phyloP scores from a whole-genome alignment of 2,888 invertebrate genomes.

The Apamea sordens region DNA sequence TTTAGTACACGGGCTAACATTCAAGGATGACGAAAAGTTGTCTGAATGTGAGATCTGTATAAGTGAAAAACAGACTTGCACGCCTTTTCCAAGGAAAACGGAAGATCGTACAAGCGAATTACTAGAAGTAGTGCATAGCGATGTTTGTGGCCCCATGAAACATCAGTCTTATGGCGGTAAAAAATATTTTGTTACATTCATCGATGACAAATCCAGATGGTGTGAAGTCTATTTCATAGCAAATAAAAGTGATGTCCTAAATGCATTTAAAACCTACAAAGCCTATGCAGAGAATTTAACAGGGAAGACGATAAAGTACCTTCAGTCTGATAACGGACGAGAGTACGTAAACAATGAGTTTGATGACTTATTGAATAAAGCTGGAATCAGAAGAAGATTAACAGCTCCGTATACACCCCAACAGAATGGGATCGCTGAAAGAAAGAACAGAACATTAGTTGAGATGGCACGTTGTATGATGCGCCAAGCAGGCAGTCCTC shows the following conservation, averaged over 20 bases:
- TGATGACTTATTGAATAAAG: constrained; percentile 20
- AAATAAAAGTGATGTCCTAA: background rate
- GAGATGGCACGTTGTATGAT: constrained; percentile 51
- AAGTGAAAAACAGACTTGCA: too few species aligned
- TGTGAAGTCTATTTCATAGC: too few species aligned
- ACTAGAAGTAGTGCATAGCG: too few species aligned
- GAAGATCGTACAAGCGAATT: too few species aligned
- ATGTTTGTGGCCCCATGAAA: too few species aligned
- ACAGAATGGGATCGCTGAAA: constrained; percentile 28
- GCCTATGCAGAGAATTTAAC: background rate
- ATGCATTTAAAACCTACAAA: background rate
- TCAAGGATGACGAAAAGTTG: too few species aligned
- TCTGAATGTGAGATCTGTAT: too few species aligned
- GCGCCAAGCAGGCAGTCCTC: constrained; percentile 43
- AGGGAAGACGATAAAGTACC: background rate
- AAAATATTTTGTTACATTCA: too few species aligned
- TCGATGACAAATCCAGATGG: too few species aligned
- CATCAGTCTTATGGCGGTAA: too few species aligned
- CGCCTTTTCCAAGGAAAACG: too few species aligned
- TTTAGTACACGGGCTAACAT: background rate
- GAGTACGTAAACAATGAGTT: constrained; percentile 10
- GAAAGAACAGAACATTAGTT: constrained; percentile 12
- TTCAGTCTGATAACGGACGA: too few species aligned
- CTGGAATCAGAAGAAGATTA: constrained; percentile 21
- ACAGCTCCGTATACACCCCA: constrained; percentile 16